Conservation (phyloP, 35 echinoderm and acorn worm genomes). For the Heliocidaris erythrogramma region DNA sequence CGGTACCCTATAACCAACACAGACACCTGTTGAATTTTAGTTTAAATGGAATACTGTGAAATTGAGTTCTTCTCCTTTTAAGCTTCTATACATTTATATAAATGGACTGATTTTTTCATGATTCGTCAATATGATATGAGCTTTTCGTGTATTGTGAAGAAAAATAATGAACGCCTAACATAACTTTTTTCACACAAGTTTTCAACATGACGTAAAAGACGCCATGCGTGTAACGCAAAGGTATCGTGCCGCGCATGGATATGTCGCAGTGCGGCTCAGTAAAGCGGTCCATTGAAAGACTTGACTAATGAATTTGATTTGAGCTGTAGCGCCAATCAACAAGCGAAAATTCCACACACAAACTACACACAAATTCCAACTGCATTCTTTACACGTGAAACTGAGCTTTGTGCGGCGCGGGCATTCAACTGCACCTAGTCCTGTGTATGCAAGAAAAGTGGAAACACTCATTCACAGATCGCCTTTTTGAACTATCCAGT, state of each 20-base stretch:
- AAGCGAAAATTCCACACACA: slow-evolving; percentile 19
- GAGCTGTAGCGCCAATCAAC: slow-evolving; percentile 16
- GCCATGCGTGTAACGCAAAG: slow-evolving; percentile 2
- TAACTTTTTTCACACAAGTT: background rate
- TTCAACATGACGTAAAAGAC: background rate
- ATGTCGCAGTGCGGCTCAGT: slow-evolving; percentile 45
- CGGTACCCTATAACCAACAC: background rate
- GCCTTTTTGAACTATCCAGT: background rate
- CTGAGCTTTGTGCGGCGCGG: background rate
- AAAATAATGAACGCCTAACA: background rate
- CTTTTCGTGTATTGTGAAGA: background rate
- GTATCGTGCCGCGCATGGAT: background rate
- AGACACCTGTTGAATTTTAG: background rate
- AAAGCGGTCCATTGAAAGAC: slow-evolving; percentile 34
- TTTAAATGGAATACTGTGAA: background rate
- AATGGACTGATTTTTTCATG: background rate
- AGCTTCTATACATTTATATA: background rate
- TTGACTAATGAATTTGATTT: slow-evolving; percentile 33
- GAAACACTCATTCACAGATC: background rate
- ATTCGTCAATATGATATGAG: background rate
- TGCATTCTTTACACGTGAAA: slow-evolving; percentile 2
- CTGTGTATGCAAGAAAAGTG: background rate
- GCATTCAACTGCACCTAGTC: background rate
- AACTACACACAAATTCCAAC: background rate
- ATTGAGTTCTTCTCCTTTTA: background rate